Base-by-base conservation (phyloP, 2,797 vertebrate species). In the Pseudomugil gertrudae region DNA sequence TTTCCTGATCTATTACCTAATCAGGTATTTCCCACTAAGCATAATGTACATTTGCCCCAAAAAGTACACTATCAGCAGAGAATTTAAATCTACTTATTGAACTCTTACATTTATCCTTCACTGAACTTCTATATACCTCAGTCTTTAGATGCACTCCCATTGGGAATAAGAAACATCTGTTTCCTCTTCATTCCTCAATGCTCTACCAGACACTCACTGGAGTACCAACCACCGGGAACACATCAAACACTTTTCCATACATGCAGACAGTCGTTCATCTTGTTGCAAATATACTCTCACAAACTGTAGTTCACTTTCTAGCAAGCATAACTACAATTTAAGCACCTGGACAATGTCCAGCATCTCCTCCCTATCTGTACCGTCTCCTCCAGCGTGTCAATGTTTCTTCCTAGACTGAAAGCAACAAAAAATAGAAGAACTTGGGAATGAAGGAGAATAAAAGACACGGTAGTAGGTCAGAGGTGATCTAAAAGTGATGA, bases 401-500 rank as follows among this genome's bases (percentile, higher is more conserved):
- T 77, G 77, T 80, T 69, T 56, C 40, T 33, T 79, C 66, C 23
- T 57, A 57, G 29, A 29, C 29, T 29, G 29, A 3, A 29, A 5
- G 29, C 29, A 29, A 29, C 29, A 29, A 29, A 29, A 78, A 80
- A 55, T 33, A 54, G 53, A 45, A 74, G 36, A 83, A 76, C 53
- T 66, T 81, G 32, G 63, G 73, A 80, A 63, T 14, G 52, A 76
- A 74, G 55, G 68, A 79, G 80, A 85, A 69, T 23, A 81, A 87
- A 90, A 86, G 82, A 86, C 76, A 87, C 78, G 30, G 88, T 89
- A 89, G 85, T 84, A 81, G 90, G 90, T 91, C 84, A 90, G 58
- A 90, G 92, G 86, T 92, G 82, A 60, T 69, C 23, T 13, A 61
- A 64, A 62, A 84, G 85, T 91, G 92, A 93, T 92, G 89, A 92